These are phyloP conservation scores for Staurois parvus DNA, from an alignment of 2,797 vertebrate species.

Conservation along the genomic window DNA sequence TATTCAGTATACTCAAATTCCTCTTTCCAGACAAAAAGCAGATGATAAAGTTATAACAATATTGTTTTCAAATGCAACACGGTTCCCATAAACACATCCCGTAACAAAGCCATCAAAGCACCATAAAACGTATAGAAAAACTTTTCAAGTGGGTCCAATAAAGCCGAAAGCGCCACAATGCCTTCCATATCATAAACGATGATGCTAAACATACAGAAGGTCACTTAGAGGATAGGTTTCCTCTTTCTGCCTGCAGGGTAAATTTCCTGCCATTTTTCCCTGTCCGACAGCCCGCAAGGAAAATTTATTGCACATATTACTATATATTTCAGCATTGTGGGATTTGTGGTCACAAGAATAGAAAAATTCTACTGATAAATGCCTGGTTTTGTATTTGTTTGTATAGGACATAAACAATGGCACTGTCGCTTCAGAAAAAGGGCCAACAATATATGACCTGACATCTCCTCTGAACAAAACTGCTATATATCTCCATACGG, in stretches of 20 bases:
- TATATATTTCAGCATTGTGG: background rate
- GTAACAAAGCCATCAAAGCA: conserved; percentile 25
- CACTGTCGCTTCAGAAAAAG: background rate
- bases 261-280: conserved; percentile 51
- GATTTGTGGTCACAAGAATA: conserved; percentile 11
- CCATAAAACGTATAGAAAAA: background rate
- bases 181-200: conserved; percentile 37
- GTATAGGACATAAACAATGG: conserved; percentile 7
- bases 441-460: background rate
- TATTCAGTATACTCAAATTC: no score
- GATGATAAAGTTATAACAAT: no score
- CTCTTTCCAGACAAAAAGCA: no score
- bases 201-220: conserved; percentile 26
- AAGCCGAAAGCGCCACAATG: conserved; percentile 9
- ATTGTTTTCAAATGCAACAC: no score
- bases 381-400: conserved; percentile 16
- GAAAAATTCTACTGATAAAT: conserved; percentile 13
- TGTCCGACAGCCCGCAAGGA: conserved; percentile 3
- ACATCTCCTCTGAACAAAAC: background rate
- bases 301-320: conserved; percentile 47
- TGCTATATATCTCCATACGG: no score
- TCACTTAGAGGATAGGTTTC: conserved; percentile 31
- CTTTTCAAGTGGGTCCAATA: conserved; percentile 50
- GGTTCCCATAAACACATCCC: conserved; percentile 22
- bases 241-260: conserved; percentile 37